These are phyloP conservation scores for Anser brachyrhynchus DNA, from an alignment of 2,113 vertebrate genomes.

Conservation along the genomic window DNA sequence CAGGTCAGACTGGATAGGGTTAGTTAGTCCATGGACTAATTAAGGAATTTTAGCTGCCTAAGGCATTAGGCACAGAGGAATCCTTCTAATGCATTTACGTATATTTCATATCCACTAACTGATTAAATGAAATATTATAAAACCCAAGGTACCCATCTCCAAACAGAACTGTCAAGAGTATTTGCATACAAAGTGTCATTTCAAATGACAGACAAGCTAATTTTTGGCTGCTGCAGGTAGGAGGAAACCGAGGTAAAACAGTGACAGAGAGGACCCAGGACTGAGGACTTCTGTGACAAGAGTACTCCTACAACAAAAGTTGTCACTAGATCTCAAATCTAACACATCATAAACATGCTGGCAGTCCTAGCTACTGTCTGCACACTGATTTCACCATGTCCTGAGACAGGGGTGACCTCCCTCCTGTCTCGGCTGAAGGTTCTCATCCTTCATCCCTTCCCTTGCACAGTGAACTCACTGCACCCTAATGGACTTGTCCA, in stretches of 20 bases:
- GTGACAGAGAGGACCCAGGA: rapidly evolving
- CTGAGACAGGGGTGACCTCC: background rate
- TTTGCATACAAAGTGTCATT: background rate
- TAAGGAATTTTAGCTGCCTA: background rate
- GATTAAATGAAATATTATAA: background rate
- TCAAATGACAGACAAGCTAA: background rate
- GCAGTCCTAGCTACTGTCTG: background rate
- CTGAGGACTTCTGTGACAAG: background rate
- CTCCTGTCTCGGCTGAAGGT: background rate
- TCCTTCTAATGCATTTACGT: background rate
- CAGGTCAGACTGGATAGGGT: background rate
- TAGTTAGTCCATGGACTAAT: background rate
- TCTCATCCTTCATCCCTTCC: background rate
- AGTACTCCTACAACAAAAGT: background rate
- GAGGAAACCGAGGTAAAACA: background rate
- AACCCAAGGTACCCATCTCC: background rate
- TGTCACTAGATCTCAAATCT: background rate
- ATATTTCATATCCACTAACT: background rate
- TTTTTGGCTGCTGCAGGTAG: background rate
- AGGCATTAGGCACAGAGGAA: background rate
- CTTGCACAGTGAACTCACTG: background rate
- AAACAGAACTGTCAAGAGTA: background rate
- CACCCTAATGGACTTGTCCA: background rate
- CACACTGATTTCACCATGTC: background rate
- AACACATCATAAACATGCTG: rapidly evolving